A percentile compares a stretch with the other conserved stretches of the same genome.
Evolutionary conservation across 2,113 vertebrate genomes (phyloP).

Genomic region (Eurystomus gularis): DNA sequence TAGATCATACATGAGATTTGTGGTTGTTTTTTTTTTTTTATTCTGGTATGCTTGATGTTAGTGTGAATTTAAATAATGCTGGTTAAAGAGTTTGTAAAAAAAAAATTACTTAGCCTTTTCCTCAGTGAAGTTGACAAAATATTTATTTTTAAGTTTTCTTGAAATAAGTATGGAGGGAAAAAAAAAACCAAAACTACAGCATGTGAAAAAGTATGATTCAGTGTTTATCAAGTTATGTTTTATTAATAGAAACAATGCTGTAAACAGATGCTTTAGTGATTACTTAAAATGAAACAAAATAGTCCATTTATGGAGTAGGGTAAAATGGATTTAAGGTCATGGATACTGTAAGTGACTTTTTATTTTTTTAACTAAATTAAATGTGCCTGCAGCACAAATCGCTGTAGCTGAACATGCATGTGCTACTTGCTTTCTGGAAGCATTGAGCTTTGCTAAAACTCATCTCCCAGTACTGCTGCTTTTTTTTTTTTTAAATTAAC

Average conservation of each 20-base stretch:
- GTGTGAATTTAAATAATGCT: neutral
- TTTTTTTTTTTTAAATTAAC: neutral
- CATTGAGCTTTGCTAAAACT: neutral
- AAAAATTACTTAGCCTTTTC: neutral
- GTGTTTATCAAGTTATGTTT: constrained; percentile 42
- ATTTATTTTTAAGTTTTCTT: constrained; percentile 9
- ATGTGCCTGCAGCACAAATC: neutral
- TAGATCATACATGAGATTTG: neutral
- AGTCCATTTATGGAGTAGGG: neutral
- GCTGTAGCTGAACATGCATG: neutral
- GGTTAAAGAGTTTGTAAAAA: neutral
- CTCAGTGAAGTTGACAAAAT: neutral
- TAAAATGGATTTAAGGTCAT: neutral
- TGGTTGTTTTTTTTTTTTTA: too few species aligned
- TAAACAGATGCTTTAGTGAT: constrained; percentile 56
- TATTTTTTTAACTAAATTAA: neutral
- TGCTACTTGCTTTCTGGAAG: neutral
- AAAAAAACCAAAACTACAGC: neutral
- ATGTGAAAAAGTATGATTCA: constrained; percentile 49
- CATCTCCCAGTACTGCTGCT: neutral
- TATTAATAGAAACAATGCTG: constrained; percentile 54
- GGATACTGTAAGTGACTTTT: neutral
- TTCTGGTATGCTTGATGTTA: neutral
- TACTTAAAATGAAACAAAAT: constrained; percentile 35
- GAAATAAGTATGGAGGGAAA: neutral